Base-by-base conservation (phyloP, 2,797 vertebrate genomes). In the Hippocampus kuda region DNA sequence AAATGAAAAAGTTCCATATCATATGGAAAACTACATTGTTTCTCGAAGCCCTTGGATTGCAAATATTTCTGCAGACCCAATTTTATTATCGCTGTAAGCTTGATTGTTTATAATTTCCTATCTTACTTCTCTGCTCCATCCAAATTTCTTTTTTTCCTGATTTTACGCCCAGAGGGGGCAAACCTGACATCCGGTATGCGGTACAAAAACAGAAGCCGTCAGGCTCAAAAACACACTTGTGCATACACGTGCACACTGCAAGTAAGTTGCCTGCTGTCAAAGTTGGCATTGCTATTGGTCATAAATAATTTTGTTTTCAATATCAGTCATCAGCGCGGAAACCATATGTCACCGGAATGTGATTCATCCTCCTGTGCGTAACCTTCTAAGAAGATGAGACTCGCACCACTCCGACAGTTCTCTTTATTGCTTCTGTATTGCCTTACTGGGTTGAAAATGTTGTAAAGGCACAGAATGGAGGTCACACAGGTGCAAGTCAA, bases 221-320 rank as follows among this genome's bases (percentile, higher is more conserved):
- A 53, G 38, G 70, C 61, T 70, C n/a, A 60, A 11, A 66, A 53
- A 62, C 6, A 59, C 44, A 71, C n/a, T 59, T 49, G 27, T 51
- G 61, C 27, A 65, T 3, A 44, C 10, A 24, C 49, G 48, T 1
- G 49, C 44, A 71, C 70, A 71, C 51, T 57, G 41, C 73, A 72
- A 73, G 68, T 77, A 26, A 81, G 66, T 61, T 48, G 73, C 71
- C 74, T 76, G 46, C 75, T 74, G 73, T 69, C 65, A 75, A 65
- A 70, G 65, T 56, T 74, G 67, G 49, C 56, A 65, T 44, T 72
- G 69, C 0, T 3, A 71, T 68, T 63, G 57, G 59, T 77, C 70
- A 78, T 81, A 75, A 83, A 87, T 79, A 78, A 85, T 80, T 75
- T 83, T 63, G 61, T 53, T 65, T 79, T 70, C 77, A 81, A 77